Percentiles rank a stretch among this genome's conserved stretches.
Conservation (phyloP, 2,113 vertebrate genomes). For the Carlito syrichta region DNA sequence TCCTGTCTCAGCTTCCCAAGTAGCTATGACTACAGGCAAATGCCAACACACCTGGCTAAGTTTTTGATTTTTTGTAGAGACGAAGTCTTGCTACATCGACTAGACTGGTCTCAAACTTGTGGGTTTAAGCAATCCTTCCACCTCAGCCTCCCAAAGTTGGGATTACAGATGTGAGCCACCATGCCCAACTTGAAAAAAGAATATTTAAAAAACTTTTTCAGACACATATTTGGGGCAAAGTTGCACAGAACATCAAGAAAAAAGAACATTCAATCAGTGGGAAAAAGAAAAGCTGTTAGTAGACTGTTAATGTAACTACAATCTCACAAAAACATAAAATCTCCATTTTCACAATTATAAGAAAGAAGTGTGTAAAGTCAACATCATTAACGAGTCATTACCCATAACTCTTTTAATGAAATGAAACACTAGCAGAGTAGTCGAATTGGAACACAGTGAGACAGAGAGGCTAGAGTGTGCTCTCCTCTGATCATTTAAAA, state of each 20-base stretch:
- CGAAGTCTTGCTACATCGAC: too few relatives aligned
- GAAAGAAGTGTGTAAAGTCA: background rate
- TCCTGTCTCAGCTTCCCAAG: too few relatives aligned
- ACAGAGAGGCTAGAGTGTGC: background rate
- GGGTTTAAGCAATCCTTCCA: too few relatives aligned
- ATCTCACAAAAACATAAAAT: background rate
- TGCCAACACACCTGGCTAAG: too few relatives aligned
- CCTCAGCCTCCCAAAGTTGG: too few relatives aligned
- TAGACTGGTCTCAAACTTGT: too few relatives aligned
- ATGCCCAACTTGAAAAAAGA: too few relatives aligned
- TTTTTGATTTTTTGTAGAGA: too few relatives aligned
- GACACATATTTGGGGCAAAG: background rate
- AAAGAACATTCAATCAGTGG: background rate
- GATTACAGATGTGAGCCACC: too few relatives aligned
- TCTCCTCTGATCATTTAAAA: background rate
- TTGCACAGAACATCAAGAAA: background rate
- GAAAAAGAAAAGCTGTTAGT: background rate
- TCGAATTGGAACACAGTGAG: background rate
- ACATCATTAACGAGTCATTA: background rate
- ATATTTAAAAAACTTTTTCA: background rate
- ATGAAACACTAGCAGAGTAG: background rate
- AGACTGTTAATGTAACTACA: background rate
- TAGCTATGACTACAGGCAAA: too few relatives aligned
- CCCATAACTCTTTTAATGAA: background rate
- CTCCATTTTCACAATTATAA: background rate